Evolutionary conservation across 2,113 vertebrate species (phyloP), one percentile per base, ranked within the genome.

Genomic region (Haliaeetus leucogaster): DNA sequence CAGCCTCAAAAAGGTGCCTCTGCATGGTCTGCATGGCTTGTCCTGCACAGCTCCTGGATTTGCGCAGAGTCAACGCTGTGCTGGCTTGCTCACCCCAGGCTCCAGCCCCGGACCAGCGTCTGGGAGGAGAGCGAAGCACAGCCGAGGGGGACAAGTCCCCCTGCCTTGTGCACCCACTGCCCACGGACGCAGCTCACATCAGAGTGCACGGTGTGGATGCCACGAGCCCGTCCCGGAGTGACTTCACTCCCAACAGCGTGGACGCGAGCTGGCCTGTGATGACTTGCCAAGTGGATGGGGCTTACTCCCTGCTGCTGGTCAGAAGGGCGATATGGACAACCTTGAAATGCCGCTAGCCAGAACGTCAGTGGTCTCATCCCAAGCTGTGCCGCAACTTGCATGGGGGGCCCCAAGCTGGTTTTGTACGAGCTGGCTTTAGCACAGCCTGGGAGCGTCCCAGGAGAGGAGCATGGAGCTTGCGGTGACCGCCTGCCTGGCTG

Each of bases 1-100:
- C 16, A 87, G 76, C 42, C 36, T 86, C 86, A 52, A 30, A 89
- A 94, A 91, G 59, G 43, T 93, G 45, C 12, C 67, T 81, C 59
- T 5, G 1, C 48, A 9, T 1, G 4, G 16, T 22, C 48, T 0
- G 0, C 6, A 4, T 14, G n/a, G 47, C 56, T 77, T 71, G 52
- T 36, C 45, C 86, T 71, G 32, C 13, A 15, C 2, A 2, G 70
- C 29, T 78, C 29, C n/a, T 30, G 48, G 43, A 32, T 15, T 34
- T 2, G 9, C 4, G 2, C 53, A 47, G 8, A 13, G 26, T 10
- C 38, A 55, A 23, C 0, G 0, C 62, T 20, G 43, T 1, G 6
- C 42, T n/a, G 34, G 6, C 23, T 61, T 78, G 78, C 42, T 73
- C 59, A 26, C 9, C 20, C 13, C 15, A 34, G 18, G n/a, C 62